Conservation (phyloP, 1,140 invertebrate genomes). For the Meloidogyne chitwoodi region DNA sequence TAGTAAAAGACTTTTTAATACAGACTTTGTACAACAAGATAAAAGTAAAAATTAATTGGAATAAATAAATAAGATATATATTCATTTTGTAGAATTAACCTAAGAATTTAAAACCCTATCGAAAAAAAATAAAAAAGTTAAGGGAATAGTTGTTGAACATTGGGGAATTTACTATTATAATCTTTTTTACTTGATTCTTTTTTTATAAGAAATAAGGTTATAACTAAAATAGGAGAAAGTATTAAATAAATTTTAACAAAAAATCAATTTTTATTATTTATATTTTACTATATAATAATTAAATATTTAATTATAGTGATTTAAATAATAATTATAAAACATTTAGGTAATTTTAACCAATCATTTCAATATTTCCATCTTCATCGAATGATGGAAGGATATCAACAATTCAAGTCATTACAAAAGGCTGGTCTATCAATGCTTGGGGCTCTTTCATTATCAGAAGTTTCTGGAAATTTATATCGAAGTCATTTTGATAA, state of each 20-base stretch:
- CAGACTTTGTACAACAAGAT: neutral
- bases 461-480: constrained; percentile 18
- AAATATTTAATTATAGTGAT: no score
- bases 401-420: constrained; percentile 39
- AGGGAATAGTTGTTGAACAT: no score
- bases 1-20: constrained; percentile 21
- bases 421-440: constrained; percentile 48
- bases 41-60: neutral
- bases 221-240: no score
- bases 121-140: no score
- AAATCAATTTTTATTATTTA: no score
- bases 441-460: constrained; percentile 34
- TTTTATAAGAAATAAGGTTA: neutral
- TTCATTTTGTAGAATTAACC: no score
- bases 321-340: no score
- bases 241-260: no score
- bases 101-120: no score
- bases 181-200: neutral
- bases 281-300: no score
- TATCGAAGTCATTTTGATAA: constrained; percentile 47
- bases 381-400: constrained; percentile 38
- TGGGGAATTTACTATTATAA: no score
- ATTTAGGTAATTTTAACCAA: neutral
- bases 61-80: no score
- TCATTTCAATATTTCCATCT: neutral